These are phyloP conservation scores for Orchesellides sinensis DNA, from an alignment of 2,888 invertebrate genomes.

Conservation along the genomic window DNA sequence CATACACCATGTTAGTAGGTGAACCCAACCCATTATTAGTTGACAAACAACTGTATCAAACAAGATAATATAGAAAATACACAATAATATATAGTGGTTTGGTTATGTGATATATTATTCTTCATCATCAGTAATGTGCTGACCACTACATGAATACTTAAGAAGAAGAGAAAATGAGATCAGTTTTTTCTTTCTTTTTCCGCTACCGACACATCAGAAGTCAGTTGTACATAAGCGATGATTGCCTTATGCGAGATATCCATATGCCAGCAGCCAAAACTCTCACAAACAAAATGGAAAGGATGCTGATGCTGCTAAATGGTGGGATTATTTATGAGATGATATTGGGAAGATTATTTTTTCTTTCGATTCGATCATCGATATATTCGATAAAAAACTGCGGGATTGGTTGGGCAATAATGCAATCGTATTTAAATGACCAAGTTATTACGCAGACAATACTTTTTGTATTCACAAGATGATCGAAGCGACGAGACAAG, in stretches of 20 bases:
- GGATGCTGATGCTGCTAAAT: background rate
- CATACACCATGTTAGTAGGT: no score
- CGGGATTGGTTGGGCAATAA: constrained; percentile 34
- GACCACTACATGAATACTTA: background rate
- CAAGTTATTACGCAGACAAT: no score
- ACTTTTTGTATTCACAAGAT: no score
- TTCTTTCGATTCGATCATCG: no score
- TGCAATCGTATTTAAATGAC: no score
- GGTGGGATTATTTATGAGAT: constrained; percentile 15
- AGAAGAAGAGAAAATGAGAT: constrained; percentile 47
- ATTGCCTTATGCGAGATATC: background rate
- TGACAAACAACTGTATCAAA: background rate
- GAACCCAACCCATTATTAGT: background rate
- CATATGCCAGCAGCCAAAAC: background rate
- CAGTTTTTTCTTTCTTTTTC: constrained; percentile 29
- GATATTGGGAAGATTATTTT: background rate
- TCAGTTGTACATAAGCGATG: no score
- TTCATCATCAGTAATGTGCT: background rate
- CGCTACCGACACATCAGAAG: background rate
- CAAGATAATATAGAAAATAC: background rate
- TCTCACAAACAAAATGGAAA: background rate
- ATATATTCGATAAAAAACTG: constrained; percentile 10
- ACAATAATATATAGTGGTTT: background rate
- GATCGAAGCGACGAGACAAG: background rate
- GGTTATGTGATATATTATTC: background rate